Evolutionary conservation across 2,888 invertebrate genomes (phyloP), one percentile per base, ranked within the genome.

Genomic region (Bellardia pandia): DNA sequence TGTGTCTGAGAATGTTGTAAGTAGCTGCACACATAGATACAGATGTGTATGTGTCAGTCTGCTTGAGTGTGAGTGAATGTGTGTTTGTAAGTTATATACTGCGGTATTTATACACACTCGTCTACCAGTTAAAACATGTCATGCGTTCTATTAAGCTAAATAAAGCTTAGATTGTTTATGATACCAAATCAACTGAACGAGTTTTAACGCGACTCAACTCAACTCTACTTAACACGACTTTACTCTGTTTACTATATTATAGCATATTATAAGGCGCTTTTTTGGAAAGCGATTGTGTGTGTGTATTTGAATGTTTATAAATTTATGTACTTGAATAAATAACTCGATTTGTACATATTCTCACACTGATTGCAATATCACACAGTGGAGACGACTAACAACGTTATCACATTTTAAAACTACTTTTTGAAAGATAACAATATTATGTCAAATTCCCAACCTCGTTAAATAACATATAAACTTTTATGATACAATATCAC

Each of bases 141-240:
- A 53, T 56, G 53, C 76, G 48, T 56, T 48, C 45, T 16, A 66
- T 77, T 75, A 69, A 81, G 74, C 13, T 56, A 85, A 51, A 74
- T 74, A 77, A 78, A 64, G 45, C 81, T 69, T n/a, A 74, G 51
- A 60, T 78, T 74, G 77, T 87, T 84, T 75, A 84, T 87, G 80
- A 77, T 74, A 62, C 30, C 51, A 75, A 79, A 69, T 83, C 80
- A 80, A 60, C 72, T 66, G 1, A 30, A 40, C 16, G 7, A 64
- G 37, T 40, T 30, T 45, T 62, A 72, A 53, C n/a, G 45, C 60
- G 64, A 71, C 60, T 64, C n/a, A 69, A 62, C 6, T 71, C 66
- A 60, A 62, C 37, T 68, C 56, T 5, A 53, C 51, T 53, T 16
- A 37, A 37, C 37, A 37, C 37, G 5, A 37, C 37, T 37, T 5